Percentiles rank a stretch among this genome's conserved stretches.
Evolutionary conservation across 2,113 vertebrate species (phyloP).

Genomic region (Halichoerus grypus): DNA sequence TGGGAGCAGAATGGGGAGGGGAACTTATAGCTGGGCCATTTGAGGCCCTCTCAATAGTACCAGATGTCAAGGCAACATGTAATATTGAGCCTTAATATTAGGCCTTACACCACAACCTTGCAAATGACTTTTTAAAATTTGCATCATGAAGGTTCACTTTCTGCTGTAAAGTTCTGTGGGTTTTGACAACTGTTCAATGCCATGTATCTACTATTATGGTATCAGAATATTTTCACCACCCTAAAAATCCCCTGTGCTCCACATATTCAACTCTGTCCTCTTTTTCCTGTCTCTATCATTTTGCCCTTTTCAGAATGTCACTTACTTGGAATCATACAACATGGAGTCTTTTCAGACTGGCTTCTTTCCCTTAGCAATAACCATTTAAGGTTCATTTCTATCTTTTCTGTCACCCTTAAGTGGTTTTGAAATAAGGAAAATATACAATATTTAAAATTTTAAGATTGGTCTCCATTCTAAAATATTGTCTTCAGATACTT

Average conservation of each 20-base stretch:
- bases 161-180: not conserved
- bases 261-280: not conserved
- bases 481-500: constrained; percentile 10
- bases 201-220: not conserved
- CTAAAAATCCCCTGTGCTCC: not conserved
- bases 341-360: not conserved
- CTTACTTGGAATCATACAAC: not conserved
- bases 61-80: not conserved
- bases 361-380: not conserved
- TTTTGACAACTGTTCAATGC: not conserved
- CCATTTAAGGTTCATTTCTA: not conserved
- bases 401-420: not conserved
- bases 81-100: constrained; percentile 17
- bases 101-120: not conserved
- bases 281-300: not conserved
- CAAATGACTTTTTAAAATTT: not conserved
- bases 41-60: not conserved
- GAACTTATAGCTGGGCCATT: not conserved
- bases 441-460: not conserved
- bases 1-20: not conserved
- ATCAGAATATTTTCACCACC: not conserved
- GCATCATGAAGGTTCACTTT: not conserved
- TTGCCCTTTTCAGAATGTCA: not conserved
- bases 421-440: constrained; percentile 3
- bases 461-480: not conserved